Evolutionary conservation across 2,113 vertebrate genomes (phyloP), one percentile per base, ranked within the genome.

Genomic region (Eudyptes chrysolophus): DNA sequence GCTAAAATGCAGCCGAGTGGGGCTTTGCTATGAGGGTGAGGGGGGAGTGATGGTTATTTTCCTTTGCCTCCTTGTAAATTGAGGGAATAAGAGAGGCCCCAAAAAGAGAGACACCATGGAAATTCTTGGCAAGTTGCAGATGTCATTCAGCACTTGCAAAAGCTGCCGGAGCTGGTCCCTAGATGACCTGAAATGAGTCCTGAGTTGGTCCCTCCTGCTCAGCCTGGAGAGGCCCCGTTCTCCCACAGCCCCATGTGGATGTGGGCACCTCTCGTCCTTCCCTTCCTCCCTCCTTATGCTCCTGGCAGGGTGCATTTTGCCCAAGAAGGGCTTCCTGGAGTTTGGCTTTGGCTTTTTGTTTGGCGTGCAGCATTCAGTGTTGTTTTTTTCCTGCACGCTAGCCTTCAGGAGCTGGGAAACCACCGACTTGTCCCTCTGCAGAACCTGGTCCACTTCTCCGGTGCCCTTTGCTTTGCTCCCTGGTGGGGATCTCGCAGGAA

Each of bases 191-290:
- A 71, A 92, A 29, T 52, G 72, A 69, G 72, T 29, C 24, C 26
- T 44, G n/a, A 54, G 20, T 26, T 26, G 22, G 25, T 81, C 26
- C 57, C 32, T 89, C 16, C 2, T 1, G 25, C 30, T 49, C 36
- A 88, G 30, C 49, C 57, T 22, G 6, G 44, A 93, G 74, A 76
- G 22, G 27, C 42, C 6, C 14, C 0, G 0, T 49, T 81, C 58
- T 14, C 69, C 34, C 0, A 0, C 21, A 86, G 36, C 14, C 14
- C n/a, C 10, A 4, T 9, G 13, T 17, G 42, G 44, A 34, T 60
- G 49, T 13, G 36, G 36, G 12, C 7, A 13, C 20, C 21, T 49
- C 24, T 57, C 3, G 1, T 85, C 42, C 89, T 86, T 49, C 34
- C 30, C 12, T 36, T 84, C 19, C 34, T 77, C 49, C 74, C 78